Base-by-base conservation (phyloP, 1,140 invertebrate genomes). In the Lineus longissimus region DNA sequence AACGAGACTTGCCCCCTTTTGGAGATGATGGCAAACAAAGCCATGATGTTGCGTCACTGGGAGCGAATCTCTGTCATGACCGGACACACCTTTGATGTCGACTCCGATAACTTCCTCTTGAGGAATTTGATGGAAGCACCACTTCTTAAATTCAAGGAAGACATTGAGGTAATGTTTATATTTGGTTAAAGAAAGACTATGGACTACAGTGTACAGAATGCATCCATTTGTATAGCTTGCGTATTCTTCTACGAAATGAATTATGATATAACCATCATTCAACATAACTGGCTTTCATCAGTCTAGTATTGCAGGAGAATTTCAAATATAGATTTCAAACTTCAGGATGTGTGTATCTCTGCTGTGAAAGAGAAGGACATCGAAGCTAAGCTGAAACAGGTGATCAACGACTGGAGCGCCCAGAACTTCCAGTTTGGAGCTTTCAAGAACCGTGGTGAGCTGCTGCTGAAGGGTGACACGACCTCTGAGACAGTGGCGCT, bases 281-380 rank as follows among this genome's bases (percentile, higher is more conserved):
- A 55, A 30, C 4, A 30, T 40, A 19, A 6, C 31, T 59, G 36
- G 7, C n/a, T 13, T 13, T 43, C 41, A 13, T 43, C 13, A 13
- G 41, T 43, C 13, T 43, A 43, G 41, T n/a, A n/a, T n/a, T n/a
- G n/a, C n/a, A n/a, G n/a, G n/a, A 36, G 33, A 36, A 36, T 36
- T 36, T 51, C 9, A 4, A 51, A 51, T 7, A 51, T 51, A 7
- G 25, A 6, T 51, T 51, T 51, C n/a, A 4, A 7, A 51, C 62
- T 79, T 1, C 72, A 90, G 86, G 95, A 98, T 79, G 94, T 97
- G 73, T 98, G 95, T 80, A 97, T 97, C 79, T 97, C 94, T 41
- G 95, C 95, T 0, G 92, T 97, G 88, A 98, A 97, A 84, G 95
- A 98, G 78, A 94, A 96, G 75, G 95, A 98, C 75, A 98, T 97